Conservation (phyloP, 2,888 invertebrate species). For the Ormyrus rosae region DNA sequence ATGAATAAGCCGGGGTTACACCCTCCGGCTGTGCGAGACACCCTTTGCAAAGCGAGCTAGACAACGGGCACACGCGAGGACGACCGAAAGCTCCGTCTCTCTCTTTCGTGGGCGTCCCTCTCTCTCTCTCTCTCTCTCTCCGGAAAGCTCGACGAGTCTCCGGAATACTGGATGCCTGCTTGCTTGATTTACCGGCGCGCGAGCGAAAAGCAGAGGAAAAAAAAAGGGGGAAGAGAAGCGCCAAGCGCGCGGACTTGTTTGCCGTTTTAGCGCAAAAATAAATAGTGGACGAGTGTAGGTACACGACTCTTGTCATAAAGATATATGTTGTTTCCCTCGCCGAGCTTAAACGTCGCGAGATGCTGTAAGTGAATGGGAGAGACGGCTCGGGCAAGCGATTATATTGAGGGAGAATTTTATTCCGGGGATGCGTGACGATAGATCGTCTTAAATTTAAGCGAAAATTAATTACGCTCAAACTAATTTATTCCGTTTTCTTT, state of each 20-base stretch:
- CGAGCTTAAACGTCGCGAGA: slow-evolving; percentile 36
- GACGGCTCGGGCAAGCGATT: slow-evolving; percentile 5
- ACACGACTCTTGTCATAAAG: slow-evolving; percentile 59
- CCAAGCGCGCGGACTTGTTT: slow-evolving; percentile 56
- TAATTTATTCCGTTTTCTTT: too few relatives aligned
- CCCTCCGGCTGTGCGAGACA: slow-evolving; percentile 71
- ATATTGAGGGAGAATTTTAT: neutral
- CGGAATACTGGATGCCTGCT: slow-evolving; percentile 58
- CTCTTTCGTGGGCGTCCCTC: neutral
- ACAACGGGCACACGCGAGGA: slow-evolving; percentile 46
- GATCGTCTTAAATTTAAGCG: too few relatives aligned
- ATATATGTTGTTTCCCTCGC: slow-evolving; percentile 51
- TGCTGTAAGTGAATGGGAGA: slow-evolving; percentile 22
- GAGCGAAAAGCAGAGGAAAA: slow-evolving; percentile 11
- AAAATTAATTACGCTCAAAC: too few relatives aligned
- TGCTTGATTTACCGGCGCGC: slow-evolving; percentile 66
- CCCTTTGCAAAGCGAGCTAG: slow-evolving; percentile 63
- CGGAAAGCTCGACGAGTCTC: slow-evolving; percentile 65
- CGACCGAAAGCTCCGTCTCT: slow-evolving; percentile 42
- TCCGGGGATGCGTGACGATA: too few relatives aligned
- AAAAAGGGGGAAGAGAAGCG: neutral
- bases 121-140: slow-evolving; percentile 41
- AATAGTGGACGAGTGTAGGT: slow-evolving; percentile 52
- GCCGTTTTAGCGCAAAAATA: slow-evolving; percentile 57
- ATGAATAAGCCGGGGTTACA: slow-evolving; percentile 73